Percentiles rank a stretch among this genome's conserved stretches.
Conservation (phyloP, 2,797 vertebrate species). For the Knipowitschia caucasica region DNA sequence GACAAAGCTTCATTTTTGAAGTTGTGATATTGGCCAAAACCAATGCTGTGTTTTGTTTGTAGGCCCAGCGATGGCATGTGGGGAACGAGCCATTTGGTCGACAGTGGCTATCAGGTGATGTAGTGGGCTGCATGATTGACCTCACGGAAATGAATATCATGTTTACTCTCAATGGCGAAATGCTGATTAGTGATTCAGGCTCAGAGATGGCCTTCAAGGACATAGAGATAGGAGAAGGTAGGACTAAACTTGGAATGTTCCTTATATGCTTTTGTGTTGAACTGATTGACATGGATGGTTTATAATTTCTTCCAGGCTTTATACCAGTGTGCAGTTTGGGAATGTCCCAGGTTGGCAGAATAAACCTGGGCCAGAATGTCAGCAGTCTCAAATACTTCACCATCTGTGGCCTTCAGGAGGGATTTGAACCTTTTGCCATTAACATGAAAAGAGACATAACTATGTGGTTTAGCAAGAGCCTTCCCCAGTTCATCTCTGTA, state of each 20-base stretch:
- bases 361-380: slow-evolving; percentile 94
- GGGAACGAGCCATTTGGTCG: slow-evolving; percentile 90
- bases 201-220: slow-evolving; percentile 94
- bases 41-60: not conserved
- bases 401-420: slow-evolving; percentile 94
- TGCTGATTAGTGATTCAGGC: slow-evolving; percentile 92
- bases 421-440: slow-evolving; percentile 92
- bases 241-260: slow-evolving; percentile 20
- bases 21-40: not conserved
- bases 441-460: slow-evolving; percentile 94
- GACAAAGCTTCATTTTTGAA: not conserved
- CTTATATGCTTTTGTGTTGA: slow-evolving; percentile 5
- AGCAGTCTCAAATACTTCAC: slow-evolving; percentile 88
- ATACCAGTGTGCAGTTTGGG: slow-evolving; percentile 92
- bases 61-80: slow-evolving; percentile 94
- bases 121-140: slow-evolving; percentile 94
- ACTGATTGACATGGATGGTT: slow-evolving; percentile 20
- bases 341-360: slow-evolving; percentile 83
- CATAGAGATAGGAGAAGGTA: slow-evolving; percentile 87
- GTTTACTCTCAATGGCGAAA: slow-evolving; percentile 93
- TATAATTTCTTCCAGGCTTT: slow-evolving; percentile 75
- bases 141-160: slow-evolving; percentile 87
- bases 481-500: slow-evolving; percentile 84
- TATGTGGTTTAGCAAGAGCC: slow-evolving; percentile 96
- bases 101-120: slow-evolving; percentile 87